A percentile compares a stretch with the other conserved stretches of the same genome.
These are phyloP conservation scores for Babyrousa celebensis DNA, from an alignment of 2,797 vertebrate species.

Conservation along the genomic window DNA sequence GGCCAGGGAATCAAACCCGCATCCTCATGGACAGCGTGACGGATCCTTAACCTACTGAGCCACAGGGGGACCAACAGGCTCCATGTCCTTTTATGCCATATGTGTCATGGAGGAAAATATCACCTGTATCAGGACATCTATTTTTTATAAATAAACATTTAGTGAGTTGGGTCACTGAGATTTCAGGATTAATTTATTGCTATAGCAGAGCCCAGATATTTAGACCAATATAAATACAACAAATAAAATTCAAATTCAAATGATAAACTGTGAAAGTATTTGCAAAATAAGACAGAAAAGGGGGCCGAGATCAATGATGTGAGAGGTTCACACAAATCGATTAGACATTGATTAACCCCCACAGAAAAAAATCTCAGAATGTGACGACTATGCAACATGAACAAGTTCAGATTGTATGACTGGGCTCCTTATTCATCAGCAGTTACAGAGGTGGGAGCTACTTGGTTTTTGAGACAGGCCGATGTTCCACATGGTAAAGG, in stretches of 20 bases:
- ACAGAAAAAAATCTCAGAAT: not conserved
- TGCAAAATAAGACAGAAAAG: not conserved
- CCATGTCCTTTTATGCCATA: too few species aligned
- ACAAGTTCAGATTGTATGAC: not conserved
- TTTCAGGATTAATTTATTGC: not conserved
- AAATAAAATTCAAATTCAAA: not conserved
- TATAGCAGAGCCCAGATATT: not conserved
- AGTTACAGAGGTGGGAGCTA: not conserved
- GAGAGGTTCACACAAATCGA: not conserved
- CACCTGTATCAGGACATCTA: not conserved
- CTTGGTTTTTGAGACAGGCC: not conserved
- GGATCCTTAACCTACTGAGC: too few species aligned
- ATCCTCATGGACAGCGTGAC: too few species aligned
- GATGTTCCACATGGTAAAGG: not conserved
- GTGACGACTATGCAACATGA: not conserved
- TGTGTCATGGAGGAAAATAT: fast-evolving
- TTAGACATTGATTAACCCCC: not conserved
- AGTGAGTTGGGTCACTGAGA: not conserved
- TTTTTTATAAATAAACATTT: not conserved
- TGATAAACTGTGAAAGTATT: not conserved
- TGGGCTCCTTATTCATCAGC: not conserved
- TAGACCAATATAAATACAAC: not conserved
- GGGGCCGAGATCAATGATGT: not conserved
- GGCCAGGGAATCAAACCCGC: too few species aligned
- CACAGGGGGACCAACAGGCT: too few species aligned